Conservation (phyloP, 2,113 vertebrate genomes). For the Candoia aspera region DNA sequence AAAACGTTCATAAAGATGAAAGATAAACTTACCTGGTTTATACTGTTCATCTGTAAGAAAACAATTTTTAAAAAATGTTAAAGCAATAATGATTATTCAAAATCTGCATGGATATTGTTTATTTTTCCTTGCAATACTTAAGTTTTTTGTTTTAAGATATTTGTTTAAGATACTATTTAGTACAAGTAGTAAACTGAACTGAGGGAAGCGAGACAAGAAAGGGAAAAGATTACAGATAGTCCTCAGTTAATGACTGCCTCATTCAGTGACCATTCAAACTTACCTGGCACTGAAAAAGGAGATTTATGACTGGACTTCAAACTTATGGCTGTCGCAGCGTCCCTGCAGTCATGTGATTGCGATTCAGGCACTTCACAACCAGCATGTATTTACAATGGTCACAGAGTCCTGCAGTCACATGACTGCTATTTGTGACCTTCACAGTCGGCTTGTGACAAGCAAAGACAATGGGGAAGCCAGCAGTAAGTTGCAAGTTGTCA, state of each 20-base stretch:
- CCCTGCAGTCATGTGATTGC: background rate
- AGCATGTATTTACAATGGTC: background rate
- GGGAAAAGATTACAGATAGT: background rate
- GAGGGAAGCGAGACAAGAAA: background rate
- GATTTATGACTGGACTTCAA: background rate
- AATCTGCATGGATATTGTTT: background rate
- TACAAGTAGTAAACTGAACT: background rate
- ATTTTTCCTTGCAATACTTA: background rate
- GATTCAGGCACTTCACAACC: background rate
- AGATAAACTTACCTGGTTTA: background rate
- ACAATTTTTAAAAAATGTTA: background rate
- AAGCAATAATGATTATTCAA: background rate
- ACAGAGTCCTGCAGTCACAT: background rate
- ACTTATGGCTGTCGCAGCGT: background rate
- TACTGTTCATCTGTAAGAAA: background rate
- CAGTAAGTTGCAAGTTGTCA: background rate
- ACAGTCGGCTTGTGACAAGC: background rate
- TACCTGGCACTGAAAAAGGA: background rate
- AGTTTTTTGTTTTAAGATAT: background rate
- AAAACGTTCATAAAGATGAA: background rate
- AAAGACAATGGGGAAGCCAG: background rate
- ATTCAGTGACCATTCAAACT: background rate
- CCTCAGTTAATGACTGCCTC: background rate
- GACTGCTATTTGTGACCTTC: background rate
- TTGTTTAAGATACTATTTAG: background rate